Evolutionary conservation across 2,888 invertebrate genomes (phyloP).

Genomic region (Antheraea assamensis): DNA sequence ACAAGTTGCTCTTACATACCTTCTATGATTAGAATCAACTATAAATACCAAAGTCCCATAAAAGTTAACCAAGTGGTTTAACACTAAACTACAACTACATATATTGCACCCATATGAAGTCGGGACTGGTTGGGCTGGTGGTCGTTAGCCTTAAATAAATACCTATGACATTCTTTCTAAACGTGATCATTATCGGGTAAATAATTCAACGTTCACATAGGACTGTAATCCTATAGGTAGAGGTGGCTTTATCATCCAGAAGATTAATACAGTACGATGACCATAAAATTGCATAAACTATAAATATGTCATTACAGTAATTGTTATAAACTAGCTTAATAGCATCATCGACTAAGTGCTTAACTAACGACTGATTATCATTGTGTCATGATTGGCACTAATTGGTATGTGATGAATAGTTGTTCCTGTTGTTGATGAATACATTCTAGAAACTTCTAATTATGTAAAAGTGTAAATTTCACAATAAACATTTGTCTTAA

Average conservation of each 20-base stretch:
- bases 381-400: neutral
- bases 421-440: neutral
- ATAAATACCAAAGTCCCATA: too few relatives aligned
- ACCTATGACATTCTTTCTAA: too few relatives aligned
- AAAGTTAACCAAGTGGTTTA: too few relatives aligned
- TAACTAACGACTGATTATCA: neutral
- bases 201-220: neutral
- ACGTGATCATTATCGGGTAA: neutral
- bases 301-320: constrained; percentile 20
- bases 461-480: neutral
- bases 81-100: too few relatives aligned
- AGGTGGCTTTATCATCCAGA: neutral
- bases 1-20: too few relatives aligned
- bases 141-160: too few relatives aligned
- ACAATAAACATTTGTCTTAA: neutral
- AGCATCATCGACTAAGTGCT: neutral
- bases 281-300: constrained; percentile 19
- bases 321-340: constrained; percentile 15
- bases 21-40: too few relatives aligned
- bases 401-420: neutral
- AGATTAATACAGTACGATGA: constrained; percentile 18
- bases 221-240: neutral
- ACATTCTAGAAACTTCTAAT: neutral
- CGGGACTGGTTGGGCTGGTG: too few relatives aligned
- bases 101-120: too few relatives aligned